Conservation (phyloP, 2,888 invertebrate genomes). For the Netelia melanura region DNA sequence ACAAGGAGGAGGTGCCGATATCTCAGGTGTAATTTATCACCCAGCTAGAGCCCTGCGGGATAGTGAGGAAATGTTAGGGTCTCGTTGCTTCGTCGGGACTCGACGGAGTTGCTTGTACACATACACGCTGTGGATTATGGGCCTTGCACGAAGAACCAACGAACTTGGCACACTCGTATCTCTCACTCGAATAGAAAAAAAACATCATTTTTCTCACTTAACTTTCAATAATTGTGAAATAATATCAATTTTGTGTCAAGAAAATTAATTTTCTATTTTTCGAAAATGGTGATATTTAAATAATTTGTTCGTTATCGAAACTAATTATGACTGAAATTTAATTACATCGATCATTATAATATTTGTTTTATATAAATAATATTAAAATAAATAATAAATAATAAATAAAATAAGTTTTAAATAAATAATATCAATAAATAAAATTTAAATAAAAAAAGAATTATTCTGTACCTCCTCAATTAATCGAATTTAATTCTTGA, state of each 20-base stretch:
- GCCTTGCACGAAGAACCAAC: not conserved
- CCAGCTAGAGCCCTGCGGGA: constrained; percentile 69
- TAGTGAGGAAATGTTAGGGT: constrained; percentile 58
- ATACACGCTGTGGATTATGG: not conserved
- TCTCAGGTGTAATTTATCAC: constrained; percentile 82
- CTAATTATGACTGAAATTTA: too few relatives aligned
- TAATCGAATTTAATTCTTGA: too few relatives aligned
- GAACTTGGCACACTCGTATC: not conserved
- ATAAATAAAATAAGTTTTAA: too few relatives aligned
- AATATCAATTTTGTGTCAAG: not conserved
- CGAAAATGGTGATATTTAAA: not conserved
- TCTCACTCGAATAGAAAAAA: not conserved
- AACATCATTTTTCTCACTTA: not conserved
- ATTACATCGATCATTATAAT: too few relatives aligned
- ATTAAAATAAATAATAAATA: too few relatives aligned
- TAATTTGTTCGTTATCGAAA: too few relatives aligned
- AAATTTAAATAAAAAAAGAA: too few relatives aligned
- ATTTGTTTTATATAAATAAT: too few relatives aligned
- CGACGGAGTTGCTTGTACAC: not conserved
- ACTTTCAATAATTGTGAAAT: not conserved
- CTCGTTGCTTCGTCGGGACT: not conserved
- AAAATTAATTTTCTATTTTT: not conserved
- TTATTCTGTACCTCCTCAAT: too few relatives aligned
- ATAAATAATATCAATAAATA: too few relatives aligned
- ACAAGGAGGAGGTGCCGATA: constrained; percentile 82